phyloP scores from a whole-genome alignment of 2,797 vertebrate species.

The Gymnopithys bicolor region DNA sequence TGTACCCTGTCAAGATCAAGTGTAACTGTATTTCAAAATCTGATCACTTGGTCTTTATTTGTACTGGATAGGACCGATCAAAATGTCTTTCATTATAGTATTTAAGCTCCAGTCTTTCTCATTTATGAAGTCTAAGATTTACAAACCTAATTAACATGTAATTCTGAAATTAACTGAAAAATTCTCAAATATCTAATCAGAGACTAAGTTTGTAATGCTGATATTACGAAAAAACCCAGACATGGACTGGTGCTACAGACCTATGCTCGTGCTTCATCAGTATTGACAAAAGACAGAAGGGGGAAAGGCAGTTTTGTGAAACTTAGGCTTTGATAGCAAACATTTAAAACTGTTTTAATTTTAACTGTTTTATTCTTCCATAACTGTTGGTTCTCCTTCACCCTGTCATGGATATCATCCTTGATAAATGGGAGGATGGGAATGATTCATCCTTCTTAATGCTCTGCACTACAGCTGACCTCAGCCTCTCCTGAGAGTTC shows the following conservation, averaged over 20 bases:
- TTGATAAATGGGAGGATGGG: constrained; percentile 30
- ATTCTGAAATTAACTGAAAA: not conserved
- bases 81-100: not conserved
- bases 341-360: not conserved
- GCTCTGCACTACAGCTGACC: constrained; percentile 23
- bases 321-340: not conserved
- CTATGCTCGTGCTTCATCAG: not conserved
- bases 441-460: constrained; percentile 42
- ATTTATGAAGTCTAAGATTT: not conserved
- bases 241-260: not conserved
- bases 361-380: too few species aligned
- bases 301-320: not conserved
- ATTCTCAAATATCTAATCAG: not conserved
- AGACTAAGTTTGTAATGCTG: not conserved
- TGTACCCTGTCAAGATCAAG: not conserved
- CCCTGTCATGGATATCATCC: not conserved
- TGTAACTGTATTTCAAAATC: not conserved
- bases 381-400: not conserved
- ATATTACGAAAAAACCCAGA: not conserved
- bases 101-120: not conserved
- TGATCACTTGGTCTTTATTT: not conserved
- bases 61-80: accelerated
- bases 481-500: constrained; percentile 38
- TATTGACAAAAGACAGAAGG: not conserved
- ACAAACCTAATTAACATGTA: accelerated